Base-by-base conservation (phyloP, 2,113 vertebrate species). In the Corvus hawaiiensis region DNA sequence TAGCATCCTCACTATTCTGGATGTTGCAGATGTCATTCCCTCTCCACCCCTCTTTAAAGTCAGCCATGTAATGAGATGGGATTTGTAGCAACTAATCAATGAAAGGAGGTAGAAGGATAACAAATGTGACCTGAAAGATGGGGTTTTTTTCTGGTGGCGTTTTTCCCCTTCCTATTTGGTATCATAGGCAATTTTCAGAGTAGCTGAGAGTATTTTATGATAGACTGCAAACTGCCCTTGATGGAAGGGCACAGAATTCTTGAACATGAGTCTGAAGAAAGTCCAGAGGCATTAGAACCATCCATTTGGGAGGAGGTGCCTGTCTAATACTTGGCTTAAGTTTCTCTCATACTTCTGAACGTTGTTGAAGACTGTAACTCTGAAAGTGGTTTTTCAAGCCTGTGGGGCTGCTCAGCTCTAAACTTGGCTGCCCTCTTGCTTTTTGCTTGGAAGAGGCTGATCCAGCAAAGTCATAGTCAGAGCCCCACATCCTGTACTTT, bases 61-160 rank as follows among this genome's bases (percentile, higher is more conserved):
- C 49, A 55, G 23, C 62, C 39, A 8, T 43, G 15, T 41, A 46
- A 24, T 28, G 20, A 74, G 35, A 15, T 46, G 23, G 37, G 16
- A 2, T 73, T 89, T 35, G 46, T 75, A 74, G 48, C 39, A 85
- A 78, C 22, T 33, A 54, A 49, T 30, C 1, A 1, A 18, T 56
- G 26, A 35, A 72, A 59, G 63, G 48, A 81, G 12, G 64, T 48
- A 72, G 15, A 63, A 71, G 32, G 13, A 19, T 74, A 28, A 54
- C 20, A 59, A n/a, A 51, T 18, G 12, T 37, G 24, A 52, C 76
- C n/a, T 49, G n/a, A 77, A 16, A 52, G 5, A 4, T 30, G 17
- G 22, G 24, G 3, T 0, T 0, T 3, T 37, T 33, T 37, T 20
- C 3, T 71, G 13, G 14, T 55, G 37, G 0, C 72, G 19, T 12